Base-by-base conservation (phyloP, 2,888 invertebrate genomes). In the Epirrhoe alternata region DNA sequence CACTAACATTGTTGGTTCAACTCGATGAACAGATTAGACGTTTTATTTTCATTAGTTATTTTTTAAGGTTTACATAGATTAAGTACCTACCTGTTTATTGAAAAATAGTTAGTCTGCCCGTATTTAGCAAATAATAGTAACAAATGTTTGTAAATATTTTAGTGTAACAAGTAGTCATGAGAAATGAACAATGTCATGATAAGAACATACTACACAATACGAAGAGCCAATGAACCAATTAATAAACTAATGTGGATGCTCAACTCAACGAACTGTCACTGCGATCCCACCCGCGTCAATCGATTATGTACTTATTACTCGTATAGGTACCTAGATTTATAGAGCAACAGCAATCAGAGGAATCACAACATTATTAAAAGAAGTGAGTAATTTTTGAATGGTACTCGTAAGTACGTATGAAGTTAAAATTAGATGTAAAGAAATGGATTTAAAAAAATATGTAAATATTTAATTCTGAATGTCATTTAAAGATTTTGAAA, bases 1-100 rank as follows among this genome's bases (percentile, higher is more conserved):
- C 78, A 82, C 80, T 77, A 66, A 76, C 77, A 75, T 76, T 77
- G 77, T 72, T 77, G 80, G 78, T 83, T 79, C 79, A 75, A 77
- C 76, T 78, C 77, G 85, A 85, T 86, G 84, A 76, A 82, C 84
- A 84, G 87, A 87, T 87, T 86, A 76, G 69, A 75, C 38, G 71
- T 73, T 77, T 80, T 75, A 75, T 80, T 83, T 78, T n/a, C n/a
- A n/a, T n/a, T n/a, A n/a, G n/a, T n/a, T n/a, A n/a, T n/a, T n/a
- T n/a, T n/a, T n/a, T n/a, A n/a, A n/a, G n/a, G n/a, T n/a, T 24
- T 24, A 24, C 24, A 24, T 24, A 24, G 24, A 24, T 24, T 24
- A 24, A 3, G 24, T 24, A 24, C 1, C 1, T 24, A 24, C 24
- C 3, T 24, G 24, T 24, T n/a, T 24, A 24, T 24, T 24, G 24